These are phyloP conservation scores for Mylabris sibirica DNA, from an alignment of 2,888 invertebrate species.

Conservation along the genomic window DNA sequence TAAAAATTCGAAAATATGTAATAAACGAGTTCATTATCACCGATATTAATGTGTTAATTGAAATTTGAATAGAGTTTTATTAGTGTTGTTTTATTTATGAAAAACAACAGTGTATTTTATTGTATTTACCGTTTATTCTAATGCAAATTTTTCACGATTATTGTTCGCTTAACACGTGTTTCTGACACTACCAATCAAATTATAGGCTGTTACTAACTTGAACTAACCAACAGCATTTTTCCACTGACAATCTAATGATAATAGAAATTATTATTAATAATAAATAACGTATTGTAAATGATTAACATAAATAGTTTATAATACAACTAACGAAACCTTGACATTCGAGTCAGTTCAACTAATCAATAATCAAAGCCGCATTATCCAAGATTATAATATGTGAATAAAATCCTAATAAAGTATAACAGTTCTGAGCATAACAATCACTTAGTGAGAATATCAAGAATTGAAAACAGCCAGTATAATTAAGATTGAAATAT, in stretches of 20 bases:
- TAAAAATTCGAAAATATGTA: not conserved
- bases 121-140: not conserved
- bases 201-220: conserved; percentile 1
- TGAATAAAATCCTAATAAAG: not conserved
- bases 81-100: not conserved
- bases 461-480: not conserved
- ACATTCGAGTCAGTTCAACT: conserved; percentile 2
- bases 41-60: not conserved
- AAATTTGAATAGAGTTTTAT: not conserved
- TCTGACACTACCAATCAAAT: not conserved
- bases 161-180: not conserved
- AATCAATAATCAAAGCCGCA: not conserved
- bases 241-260: not conserved
- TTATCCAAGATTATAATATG: not conserved
- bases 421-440: not conserved
- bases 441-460: not conserved
- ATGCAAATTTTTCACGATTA: not conserved
- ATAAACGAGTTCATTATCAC: not conserved
- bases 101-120: not conserved
- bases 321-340: not conserved
- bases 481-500: not conserved
- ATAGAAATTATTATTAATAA: not conserved
- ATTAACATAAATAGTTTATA: not conserved
- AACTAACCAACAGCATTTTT: not conserved
- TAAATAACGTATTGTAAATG: not conserved